These are phyloP conservation scores for Tragelaphus strepsiceros DNA, from an alignment of 2,113 vertebrate genomes.

Conservation along the genomic window DNA sequence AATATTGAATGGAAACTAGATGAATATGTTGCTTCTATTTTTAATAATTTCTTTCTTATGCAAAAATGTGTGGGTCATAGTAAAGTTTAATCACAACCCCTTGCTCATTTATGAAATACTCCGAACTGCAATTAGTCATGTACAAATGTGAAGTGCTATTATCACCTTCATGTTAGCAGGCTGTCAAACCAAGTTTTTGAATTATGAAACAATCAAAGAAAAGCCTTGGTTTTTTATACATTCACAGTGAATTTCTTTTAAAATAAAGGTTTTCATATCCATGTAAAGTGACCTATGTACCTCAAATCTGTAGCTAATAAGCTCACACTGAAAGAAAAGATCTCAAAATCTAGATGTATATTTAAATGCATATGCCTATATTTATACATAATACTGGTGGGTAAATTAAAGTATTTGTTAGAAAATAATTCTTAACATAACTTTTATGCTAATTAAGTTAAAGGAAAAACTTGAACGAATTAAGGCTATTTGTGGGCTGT, in stretches of 20 bases:
- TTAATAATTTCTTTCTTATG: slow-evolving; percentile 44
- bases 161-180: not conserved
- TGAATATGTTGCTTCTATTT: slow-evolving; percentile 28
- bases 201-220: slow-evolving; percentile 27
- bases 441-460: not conserved
- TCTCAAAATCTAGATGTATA: not conserved
- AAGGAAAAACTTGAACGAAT: not conserved
- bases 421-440: not conserved
- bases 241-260: not conserved
- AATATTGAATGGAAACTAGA: slow-evolving; percentile 36
- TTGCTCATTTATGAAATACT: slow-evolving; percentile 35
- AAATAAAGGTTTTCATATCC: not conserved
- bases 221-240: not conserved
- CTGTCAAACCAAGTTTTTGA: not conserved
- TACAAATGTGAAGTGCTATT: not conserved
- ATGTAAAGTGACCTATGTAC: not conserved
- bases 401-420: not conserved
- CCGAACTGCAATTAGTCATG: slow-evolving; percentile 20
- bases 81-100: slow-evolving; percentile 25
- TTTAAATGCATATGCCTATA: not conserved
- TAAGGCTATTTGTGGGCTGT: not conserved
- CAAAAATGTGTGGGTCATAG: slow-evolving; percentile 10
- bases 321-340: not conserved
- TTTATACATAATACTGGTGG: not conserved
- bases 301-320: not conserved